Conservation (phyloP, 2,113 vertebrate genomes). For the Tursiops truncatus region DNA sequence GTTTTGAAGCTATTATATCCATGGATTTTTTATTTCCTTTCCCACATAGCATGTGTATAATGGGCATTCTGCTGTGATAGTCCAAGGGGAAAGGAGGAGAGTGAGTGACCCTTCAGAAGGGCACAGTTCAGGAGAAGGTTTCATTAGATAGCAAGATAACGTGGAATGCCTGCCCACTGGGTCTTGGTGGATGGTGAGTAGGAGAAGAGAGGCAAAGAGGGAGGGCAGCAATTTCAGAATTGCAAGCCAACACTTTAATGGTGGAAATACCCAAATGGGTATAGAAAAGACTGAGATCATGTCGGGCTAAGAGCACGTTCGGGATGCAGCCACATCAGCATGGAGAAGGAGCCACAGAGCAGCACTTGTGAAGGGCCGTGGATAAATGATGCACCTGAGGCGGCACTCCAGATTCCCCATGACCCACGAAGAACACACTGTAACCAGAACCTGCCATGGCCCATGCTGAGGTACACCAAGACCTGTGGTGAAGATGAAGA, state of each 20-base stretch:
- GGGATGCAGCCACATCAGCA: not conserved
- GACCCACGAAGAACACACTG: not conserved
- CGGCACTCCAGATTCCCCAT: not conserved
- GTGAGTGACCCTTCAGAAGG: not conserved
- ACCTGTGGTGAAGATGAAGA: not conserved
- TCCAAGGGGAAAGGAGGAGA: not conserved
- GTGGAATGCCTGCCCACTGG: not conserved
- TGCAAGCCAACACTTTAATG: not conserved
- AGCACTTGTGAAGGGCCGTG: not conserved
- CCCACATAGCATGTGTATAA: not conserved
- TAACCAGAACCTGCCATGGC: not conserved
- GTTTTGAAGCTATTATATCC: not conserved
- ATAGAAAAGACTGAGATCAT: not conserved
- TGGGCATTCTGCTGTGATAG: not conserved
- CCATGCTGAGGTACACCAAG: not conserved
- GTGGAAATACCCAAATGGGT: not conserved
- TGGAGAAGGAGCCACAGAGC: not conserved
- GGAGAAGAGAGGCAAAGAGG: not conserved
- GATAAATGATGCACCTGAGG: too few relatives aligned
- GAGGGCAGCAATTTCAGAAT: not conserved
- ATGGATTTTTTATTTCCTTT: not conserved
- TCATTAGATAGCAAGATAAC: not conserved
- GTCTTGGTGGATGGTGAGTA: not conserved
- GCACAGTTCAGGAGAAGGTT: fast-evolving
- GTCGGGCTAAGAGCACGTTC: not conserved